Evolutionary conservation across 2,888 invertebrate genomes (phyloP), one percentile per base, ranked within the genome.

Genomic region (Tuta absoluta): DNA sequence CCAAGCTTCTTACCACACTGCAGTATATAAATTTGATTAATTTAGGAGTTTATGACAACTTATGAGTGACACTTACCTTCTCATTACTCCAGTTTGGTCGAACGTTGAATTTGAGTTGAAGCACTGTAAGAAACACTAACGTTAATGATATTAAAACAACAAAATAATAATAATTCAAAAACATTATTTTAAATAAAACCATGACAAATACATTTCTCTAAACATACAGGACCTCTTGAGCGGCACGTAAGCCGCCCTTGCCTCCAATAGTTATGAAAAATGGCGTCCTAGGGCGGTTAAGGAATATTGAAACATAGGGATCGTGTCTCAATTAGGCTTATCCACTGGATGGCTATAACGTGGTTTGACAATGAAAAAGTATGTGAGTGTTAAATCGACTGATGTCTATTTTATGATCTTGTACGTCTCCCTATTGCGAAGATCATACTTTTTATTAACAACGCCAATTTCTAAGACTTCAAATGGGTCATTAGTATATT

Each of bases 321-420:
- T 65, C 68, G 75, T 75, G 76, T 81, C 83, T 84, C 82, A 83
- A 87, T 87, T 84, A 84, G 76, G 75, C 78, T 78, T 75, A 81
- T 79, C 82, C 84, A 84, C 70, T 80, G 70, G 69, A 69, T 77
- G 75, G 81, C 71, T 71, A 77, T 84, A 82, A 86, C 83, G 77
- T 69, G 72, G 71, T 83, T 81, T 79, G 81, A 78, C 79, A 77
- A 69, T 77, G 72, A 75, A 75, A 78, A 75, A 75, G 23, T 69
- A 68, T 67, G 59, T 17, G 11, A 7, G n/a, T 38, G 41, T 24
- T 60, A 24, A 17, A 56, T 56, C n/a, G 56, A 56, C 28, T 17
- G n/a, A n/a, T 33, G 11, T 45, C 12, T 23, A 14, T 53, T 53
- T 53, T 23, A 23, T 53, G 23, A 23, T 24, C 24, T 14, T 53